Evolutionary conservation across 1,140 invertebrate genomes (phyloP).

Genomic region (Periplaneta americana): DNA sequence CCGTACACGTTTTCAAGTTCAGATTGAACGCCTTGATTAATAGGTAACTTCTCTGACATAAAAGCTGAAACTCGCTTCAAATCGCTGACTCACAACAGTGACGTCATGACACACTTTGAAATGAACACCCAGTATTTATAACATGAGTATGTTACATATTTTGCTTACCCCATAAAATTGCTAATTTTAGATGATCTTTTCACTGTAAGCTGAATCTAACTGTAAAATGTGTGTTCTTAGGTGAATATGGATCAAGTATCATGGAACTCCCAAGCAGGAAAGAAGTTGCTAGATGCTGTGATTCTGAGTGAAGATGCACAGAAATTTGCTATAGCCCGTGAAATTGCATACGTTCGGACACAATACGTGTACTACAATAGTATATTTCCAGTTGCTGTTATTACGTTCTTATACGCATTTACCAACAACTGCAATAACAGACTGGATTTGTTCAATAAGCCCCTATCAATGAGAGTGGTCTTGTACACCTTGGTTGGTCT

Average conservation of each 20-base stretch:
- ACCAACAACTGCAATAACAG: slow-evolving; percentile 43
- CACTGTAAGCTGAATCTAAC: slow-evolving; percentile 9
- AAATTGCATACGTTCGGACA: slow-evolving; percentile 55
- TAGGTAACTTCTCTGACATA: too few species aligned
- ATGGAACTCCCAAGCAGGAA: slow-evolving; percentile 53
- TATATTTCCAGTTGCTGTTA: slow-evolving; percentile 37
- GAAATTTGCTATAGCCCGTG: slow-evolving; percentile 68
- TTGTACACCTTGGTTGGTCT: slow-evolving; percentile 50
- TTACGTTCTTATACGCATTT: slow-evolving; percentile 44
- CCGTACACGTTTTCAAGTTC: too few species aligned
- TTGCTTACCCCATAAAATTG: slow-evolving; percentile 17
- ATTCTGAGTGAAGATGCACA: slow-evolving; percentile 66
- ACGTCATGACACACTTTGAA: too few species aligned
- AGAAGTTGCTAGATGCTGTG: slow-evolving; percentile 54
- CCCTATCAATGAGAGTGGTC: slow-evolving; percentile 39
- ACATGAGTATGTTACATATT: too few species aligned
- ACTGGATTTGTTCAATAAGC: slow-evolving; percentile 48
- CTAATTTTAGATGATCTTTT: slow-evolving; percentile 9
- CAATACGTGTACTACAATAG: slow-evolving; percentile 47
- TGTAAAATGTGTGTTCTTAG: slow-evolving; percentile 19
- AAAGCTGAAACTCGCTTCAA: too few species aligned
- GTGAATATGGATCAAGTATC: slow-evolving; percentile 45
- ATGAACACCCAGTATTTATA: too few species aligned
- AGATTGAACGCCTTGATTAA: too few species aligned
- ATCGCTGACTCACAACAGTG: too few species aligned